Conservation (phyloP, 37 sponge, comb jelly and placozoan species). For the Spongilla lacustris region DNA sequence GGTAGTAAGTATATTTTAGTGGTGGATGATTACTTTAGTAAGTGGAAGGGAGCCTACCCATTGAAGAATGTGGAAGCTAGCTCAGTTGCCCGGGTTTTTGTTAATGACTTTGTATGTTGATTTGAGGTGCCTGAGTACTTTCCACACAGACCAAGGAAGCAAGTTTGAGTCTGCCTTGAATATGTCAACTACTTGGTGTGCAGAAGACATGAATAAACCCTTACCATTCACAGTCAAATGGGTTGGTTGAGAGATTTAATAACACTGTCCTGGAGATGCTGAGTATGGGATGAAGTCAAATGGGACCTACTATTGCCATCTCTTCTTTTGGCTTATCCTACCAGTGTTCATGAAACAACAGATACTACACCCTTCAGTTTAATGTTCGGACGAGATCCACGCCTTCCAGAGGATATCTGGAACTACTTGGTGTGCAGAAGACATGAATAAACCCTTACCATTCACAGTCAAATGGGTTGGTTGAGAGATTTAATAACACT, state of each 20-base stretch:
- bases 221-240: conserved; percentile 16
- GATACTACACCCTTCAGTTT: background rate
- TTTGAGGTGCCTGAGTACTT: background rate
- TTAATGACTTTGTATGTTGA: conserved; percentile 5
- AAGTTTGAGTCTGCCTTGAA: conserved; percentile 19
- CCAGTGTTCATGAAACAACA: conserved; percentile 8
- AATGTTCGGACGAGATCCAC: background rate
- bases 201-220: conserved; percentile 1
- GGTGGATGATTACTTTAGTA: conserved; percentile 17
- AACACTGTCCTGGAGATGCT: conserved; percentile 14
- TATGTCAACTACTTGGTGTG: background rate
- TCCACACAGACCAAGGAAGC: conserved; percentile 22
- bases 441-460: no score
- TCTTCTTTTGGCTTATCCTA: background rate
- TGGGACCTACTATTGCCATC: background rate
- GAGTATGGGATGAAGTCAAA: background rate
- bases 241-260: conserved; percentile 23
- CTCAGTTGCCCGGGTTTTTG: conserved; percentile 6
- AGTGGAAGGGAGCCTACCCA: conserved; percentile 16
- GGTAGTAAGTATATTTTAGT: conserved; percentile 25
- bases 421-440: no score
- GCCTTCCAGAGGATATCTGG: no score
- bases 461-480: no score
- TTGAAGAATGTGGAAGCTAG: conserved; percentile 1
- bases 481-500: no score